Conservation (phyloP, 2,888 invertebrate species). For the Bellardia bayeri region DNA sequence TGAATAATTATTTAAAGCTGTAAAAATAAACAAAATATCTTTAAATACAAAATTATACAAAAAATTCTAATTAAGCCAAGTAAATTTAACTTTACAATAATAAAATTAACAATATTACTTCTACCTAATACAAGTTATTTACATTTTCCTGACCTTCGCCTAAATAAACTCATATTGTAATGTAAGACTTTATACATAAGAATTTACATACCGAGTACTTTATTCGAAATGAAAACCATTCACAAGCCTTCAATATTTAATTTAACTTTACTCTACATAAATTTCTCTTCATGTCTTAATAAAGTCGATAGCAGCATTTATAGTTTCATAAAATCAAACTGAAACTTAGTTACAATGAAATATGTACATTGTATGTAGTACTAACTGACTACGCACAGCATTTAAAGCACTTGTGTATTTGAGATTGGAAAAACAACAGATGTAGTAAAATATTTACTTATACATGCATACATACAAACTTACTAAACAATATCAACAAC, state of each 20-base stretch:
- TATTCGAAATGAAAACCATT: background rate
- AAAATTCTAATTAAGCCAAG: no score
- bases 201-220: background rate
- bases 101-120: no score
- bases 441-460: background rate
- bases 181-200: background rate
- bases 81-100: no score
- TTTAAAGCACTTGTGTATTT: slow-evolving; percentile 43
- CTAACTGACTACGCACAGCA: slow-evolving; percentile 35
- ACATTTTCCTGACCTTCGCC: background rate
- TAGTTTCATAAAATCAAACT: slow-evolving; percentile 19
- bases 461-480: background rate
- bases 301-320: background rate
- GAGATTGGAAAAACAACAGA: slow-evolving; percentile 37
- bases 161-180: background rate
- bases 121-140: background rate
- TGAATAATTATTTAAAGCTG: no score
- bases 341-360: background rate
- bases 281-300: background rate
- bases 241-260: slow-evolving; percentile 2
- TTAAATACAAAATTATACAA: no score
- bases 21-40: no score
- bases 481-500: background rate
- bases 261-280: background rate
- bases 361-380: background rate